Evolutionary conservation across 2,113 vertebrate genomes (phyloP), one percentile per base, ranked within the genome.

Genomic region (Gadus macrocephalus): DNA sequence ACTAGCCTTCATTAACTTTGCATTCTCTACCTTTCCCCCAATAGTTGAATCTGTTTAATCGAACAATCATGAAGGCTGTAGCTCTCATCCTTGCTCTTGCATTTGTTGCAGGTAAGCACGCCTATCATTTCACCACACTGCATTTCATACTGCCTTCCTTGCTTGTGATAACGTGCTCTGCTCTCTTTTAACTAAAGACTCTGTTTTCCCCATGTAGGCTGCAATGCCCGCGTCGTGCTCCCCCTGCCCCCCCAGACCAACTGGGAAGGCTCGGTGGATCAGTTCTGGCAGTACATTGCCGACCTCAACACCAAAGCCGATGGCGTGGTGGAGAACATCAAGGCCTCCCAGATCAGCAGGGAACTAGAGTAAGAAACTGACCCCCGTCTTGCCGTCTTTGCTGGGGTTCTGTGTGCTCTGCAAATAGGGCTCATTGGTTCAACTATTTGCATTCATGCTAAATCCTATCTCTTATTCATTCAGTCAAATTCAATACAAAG

Each of bases 281-380:
- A 68, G 4, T 94, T 94, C 84, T 92, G 91, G 92, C 55, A 84
- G 67, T 80, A 89, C 3, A 63, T 93, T 55, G 20, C 72, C 4
- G 83, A 89, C 0, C 73, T 94, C 49, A 90, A 80, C 78, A 72
- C 75, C 1, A 70, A 90, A 1, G 84, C 91, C 0, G 89, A 92
- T 66, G 86, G 80, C 12, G 55, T 88, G 0, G 49, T 91, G 28
- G 17, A 83, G 6, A 81, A 83, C 75, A 62, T 95, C 62, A 92
- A 86, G 76, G 64, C 68, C 75, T 90, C 91, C 22, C 87, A 93
- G 79, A 67, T 95, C 61, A 88, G 53, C 80, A 88, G 80, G 64
- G 91, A 94, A 78, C 83, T 95, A 4, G 91, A 94, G 93, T 95
- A 79, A 92, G 92, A 91, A 16, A 38, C 19, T 1, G 2, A 49